Evolutionary conservation across 2,888 invertebrate species (phyloP), one percentile per base, ranked within the genome.

Genomic region (Eristalis tenax): DNA sequence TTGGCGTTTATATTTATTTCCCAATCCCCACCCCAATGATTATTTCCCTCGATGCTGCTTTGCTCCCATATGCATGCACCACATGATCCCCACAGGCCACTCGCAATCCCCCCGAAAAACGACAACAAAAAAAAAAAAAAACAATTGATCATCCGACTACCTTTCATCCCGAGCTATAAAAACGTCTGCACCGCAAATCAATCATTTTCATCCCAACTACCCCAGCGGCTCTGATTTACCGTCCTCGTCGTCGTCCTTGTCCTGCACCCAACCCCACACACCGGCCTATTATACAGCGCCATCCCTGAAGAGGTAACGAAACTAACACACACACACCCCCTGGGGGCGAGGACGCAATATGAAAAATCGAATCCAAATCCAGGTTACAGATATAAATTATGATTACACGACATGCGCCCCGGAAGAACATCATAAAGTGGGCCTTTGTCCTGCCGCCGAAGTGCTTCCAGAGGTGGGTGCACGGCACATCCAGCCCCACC

Each of bases 301-400:
- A 26, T 66, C 59, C 59, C 40, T 13, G 13, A 35, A 15, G 63
- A 63, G 35, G 4, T 23, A 28, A 28, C 13, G 10, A 61, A 74
- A 65, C 77, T 43, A 71, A 61, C 15, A 64, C 79, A 59, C 76
- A n/a, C n/a, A n/a, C n/a, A n/a, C 73, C 77, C 82, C 74, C 57
- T 2, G 8, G 50, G 50, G 50, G 50, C 50, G 50, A 50, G n/a
- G 61, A 40, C n/a, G 28, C 63, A 43, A 70, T 79, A 83, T 87
- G 79, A 87, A 87, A 87, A 87, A 87, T 87, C 78, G 83, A 79
- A 87, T 87, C 83, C 75, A 83, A 87, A 87, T 78, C 83, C 86
- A 83, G 83, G 86, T 78, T 83, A 70, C 61, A 71, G 83, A 83
- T 83, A 87, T 87, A 79, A 87, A 83, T 83, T 87, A 87, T 83